Conservation (phyloP, 1,140 invertebrate genomes). For the Drosophila nasuta region DNA sequence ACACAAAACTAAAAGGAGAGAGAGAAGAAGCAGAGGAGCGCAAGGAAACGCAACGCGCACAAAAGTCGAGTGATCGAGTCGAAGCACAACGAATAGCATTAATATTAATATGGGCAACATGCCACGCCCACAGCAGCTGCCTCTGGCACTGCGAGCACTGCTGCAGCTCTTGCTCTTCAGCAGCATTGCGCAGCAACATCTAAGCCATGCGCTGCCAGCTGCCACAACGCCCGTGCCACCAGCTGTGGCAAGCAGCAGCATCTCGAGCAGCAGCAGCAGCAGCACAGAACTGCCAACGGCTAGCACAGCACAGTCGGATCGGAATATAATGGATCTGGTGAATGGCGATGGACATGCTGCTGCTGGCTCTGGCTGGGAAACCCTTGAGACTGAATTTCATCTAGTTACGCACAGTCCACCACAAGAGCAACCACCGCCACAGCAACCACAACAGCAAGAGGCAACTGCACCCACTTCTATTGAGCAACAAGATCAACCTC, state of each 20-base stretch:
- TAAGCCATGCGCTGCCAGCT: slow-evolving; percentile 57
- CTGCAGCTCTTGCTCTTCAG: slow-evolving; percentile 66
- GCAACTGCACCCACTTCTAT: slow-evolving; percentile 74
- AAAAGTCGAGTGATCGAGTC: slow-evolving; percentile 7
- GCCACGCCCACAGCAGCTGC: slow-evolving; percentile 65
- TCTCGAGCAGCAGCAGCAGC: slow-evolving; percentile 17
- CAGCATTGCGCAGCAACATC: slow-evolving; percentile 61
- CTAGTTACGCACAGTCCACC: slow-evolving; percentile 39
- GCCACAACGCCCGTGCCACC: slow-evolving; percentile 50
- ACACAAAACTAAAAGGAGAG: not conserved
- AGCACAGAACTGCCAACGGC: slow-evolving; percentile 18
- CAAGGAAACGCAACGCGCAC: slow-evolving; percentile 39
- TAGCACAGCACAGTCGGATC: slow-evolving; percentile 27
- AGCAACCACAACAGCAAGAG: not conserved
- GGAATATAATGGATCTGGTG: slow-evolving; percentile 61
- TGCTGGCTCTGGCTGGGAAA: slow-evolving; percentile 64
- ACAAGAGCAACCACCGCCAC: slow-evolving; percentile 18
- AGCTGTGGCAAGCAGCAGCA: slow-evolving; percentile 28
- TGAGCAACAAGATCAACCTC: slow-evolving; percentile 81
- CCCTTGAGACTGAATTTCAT: slow-evolving; percentile 75
- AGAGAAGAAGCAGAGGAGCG: not conserved
- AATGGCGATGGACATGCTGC: slow-evolving; percentile 43
- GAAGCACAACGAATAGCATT: slow-evolving; percentile 28
- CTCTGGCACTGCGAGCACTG: slow-evolving; percentile 48
- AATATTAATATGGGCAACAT: slow-evolving; percentile 29